These are phyloP conservation scores for Drosophila putrida DNA, from an alignment of 2,888 invertebrate species.

Conservation along the genomic window DNA sequence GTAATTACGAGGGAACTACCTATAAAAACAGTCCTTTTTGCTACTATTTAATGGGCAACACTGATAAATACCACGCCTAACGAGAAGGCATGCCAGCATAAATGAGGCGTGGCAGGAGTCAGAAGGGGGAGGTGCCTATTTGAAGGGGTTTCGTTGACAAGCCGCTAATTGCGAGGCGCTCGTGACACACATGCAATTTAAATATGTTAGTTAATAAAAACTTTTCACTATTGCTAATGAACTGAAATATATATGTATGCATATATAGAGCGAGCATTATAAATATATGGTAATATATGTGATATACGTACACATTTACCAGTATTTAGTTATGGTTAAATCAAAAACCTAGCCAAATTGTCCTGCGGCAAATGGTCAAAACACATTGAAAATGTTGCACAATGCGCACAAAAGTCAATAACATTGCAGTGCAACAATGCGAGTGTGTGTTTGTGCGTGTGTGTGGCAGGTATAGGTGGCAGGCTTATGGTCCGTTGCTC, in stretches of 20 bases:
- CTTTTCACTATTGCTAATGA: not conserved
- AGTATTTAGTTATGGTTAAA: conserved; percentile 18
- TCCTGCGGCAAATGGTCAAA: conserved; percentile 24
- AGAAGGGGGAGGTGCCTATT: not conserved
- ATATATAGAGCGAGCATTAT: not conserved
- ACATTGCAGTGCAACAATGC: conserved; percentile 37
- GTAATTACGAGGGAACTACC: too few species aligned
- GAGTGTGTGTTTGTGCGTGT: conserved; percentile 7
- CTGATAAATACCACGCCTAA: conserved; percentile 8
- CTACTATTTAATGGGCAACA: too few species aligned
- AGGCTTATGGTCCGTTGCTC: conserved; percentile 54
- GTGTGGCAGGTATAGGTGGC: conserved; percentile 51
- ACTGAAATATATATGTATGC: not conserved
- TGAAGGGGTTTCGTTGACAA: not conserved
- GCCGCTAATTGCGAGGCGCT: conserved; percentile 16
- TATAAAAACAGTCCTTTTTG: too few species aligned
- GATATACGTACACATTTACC: not conserved
- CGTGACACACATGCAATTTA: conserved; percentile 32
- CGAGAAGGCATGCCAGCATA: not conserved
- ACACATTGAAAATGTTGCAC: conserved; percentile 34
- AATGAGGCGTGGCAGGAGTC: not conserved
- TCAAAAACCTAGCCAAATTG: conserved; percentile 10
- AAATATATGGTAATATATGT: not conserved
- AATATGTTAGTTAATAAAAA: conserved; percentile 5
- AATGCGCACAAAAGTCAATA: conserved; percentile 63